Evolutionary conservation across 2,888 invertebrate genomes (phyloP).

Genomic region (Leptopterna dolabrata): DNA sequence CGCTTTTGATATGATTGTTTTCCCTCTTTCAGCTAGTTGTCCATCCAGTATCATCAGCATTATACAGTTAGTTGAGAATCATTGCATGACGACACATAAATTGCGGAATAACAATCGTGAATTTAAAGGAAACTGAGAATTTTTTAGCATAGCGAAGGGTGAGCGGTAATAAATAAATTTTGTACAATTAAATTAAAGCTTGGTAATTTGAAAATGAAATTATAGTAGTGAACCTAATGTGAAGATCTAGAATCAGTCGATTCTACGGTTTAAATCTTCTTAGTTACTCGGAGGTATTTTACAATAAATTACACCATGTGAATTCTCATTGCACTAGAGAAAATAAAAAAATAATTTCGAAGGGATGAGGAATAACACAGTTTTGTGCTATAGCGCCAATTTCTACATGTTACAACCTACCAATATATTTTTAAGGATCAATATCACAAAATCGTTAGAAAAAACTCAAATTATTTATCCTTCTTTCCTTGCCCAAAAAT

Average conservation of each 20-base stretch:
- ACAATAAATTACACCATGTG: neutral
- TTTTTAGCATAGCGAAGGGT: neutral
- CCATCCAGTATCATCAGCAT: neutral
- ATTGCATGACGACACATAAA: neutral
- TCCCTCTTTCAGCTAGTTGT: constrained; percentile 3
- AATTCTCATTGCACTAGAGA: neutral
- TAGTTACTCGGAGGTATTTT: neutral
- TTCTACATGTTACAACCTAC: constrained; percentile 16
- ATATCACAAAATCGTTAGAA: constrained; percentile 14
- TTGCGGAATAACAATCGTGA: neutral
- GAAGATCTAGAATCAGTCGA: neutral
- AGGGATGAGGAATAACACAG: neutral
- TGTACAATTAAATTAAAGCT: neutral
- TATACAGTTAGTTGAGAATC: neutral
- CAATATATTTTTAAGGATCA: neutral
- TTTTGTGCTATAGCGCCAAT: neutral
- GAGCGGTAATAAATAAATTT: neutral
- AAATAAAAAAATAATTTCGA: neutral
- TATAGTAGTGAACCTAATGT: neutral
- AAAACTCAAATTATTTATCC: neutral
- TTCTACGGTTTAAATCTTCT: neutral
- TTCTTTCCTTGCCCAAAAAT: neutral
- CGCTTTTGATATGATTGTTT: neutral
- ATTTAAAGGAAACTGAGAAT: neutral
- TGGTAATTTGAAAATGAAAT: neutral